A percentile compares a stretch with the other conserved stretches of the same genome.
Conservation (phyloP, 2,797 vertebrate species). For the Carcharodon carcharias region DNA sequence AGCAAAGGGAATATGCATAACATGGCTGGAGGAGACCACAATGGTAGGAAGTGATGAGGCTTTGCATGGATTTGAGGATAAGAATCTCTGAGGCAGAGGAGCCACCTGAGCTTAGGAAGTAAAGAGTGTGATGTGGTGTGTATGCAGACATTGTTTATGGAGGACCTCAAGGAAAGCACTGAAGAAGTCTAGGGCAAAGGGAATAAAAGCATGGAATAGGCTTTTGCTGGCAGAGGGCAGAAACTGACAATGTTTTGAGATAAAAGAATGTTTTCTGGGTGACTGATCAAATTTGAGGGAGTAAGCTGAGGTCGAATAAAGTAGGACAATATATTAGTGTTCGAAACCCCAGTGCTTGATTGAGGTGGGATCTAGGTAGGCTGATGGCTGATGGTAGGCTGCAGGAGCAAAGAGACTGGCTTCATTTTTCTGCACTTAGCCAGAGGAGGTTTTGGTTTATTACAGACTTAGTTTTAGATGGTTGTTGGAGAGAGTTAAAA, state of each 20-base stretch:
- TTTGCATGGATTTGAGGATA: background rate
- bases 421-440: background rate
- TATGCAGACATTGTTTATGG: background rate
- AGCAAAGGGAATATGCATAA: background rate
- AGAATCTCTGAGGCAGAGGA: background rate
- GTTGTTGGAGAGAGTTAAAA: background rate
- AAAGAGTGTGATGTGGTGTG: background rate
- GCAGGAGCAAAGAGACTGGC: background rate
- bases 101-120: background rate
- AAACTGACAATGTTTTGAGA: background rate
- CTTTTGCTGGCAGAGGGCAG: background rate
- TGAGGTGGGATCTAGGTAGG: background rate
- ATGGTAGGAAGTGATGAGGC: background rate
- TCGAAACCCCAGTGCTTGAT: background rate
- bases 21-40: background rate
- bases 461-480: background rate
- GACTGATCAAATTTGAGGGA: background rate
- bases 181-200: background rate
- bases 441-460: background rate
- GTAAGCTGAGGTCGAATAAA: background rate
- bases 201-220: background rate
- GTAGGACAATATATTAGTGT: background rate
- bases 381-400: background rate
- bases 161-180: background rate
- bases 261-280: background rate